Base-by-base conservation (phyloP, 2,888 invertebrate genomes). In the Anthrax anthrax region DNA sequence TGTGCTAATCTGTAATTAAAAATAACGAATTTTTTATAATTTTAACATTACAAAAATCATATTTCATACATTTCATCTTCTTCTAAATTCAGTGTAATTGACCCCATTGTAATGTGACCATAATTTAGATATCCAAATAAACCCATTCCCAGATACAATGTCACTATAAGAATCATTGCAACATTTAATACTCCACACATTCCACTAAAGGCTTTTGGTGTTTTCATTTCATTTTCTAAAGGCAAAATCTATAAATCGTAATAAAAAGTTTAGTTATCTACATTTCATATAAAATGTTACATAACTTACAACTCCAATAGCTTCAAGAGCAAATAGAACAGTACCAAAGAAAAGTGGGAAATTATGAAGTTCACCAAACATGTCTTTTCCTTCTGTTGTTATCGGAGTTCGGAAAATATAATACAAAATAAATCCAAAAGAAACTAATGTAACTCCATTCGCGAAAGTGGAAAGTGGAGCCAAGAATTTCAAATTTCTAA, bases 321-420 rank as follows among this genome's bases (percentile, higher is more conserved):
- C 94, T 73, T 97, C 96, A 57, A 97, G 77, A 1, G 97, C 90
- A 64, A 94, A 97, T 42, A 97, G 74, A 0, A 92, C 95, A 0
- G 94, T 96, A 37, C 96, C 95, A 63, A 97, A 94, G 71, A 89
- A 97, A 2, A 97, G 73, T 0, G 97, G 96, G 58, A 90, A 83
- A 46, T 80, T 75, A 34, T 72, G 67, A 3, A 81, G 60, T 10
- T 75, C 69, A 1, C 84, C 87, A 43, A 81, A 74, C 1, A 80
- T 71, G 4, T 72, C 72, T 49, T 78, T 75, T 38, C 77, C 76
- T 12, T 76, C 74, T 2, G 84, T 69, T 0, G 76, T 69, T 0
- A 83, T 77, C 2, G 83, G 69, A 39, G 82, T 80, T 48, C 79
- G 76, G 62, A 91, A 83, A 53, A 94, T 74, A 61, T 86, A 92